Evolutionary conservation across 2,888 invertebrate genomes (phyloP), one percentile per base, ranked within the genome.

Genomic region (Lasioglossum leucozonium): DNA sequence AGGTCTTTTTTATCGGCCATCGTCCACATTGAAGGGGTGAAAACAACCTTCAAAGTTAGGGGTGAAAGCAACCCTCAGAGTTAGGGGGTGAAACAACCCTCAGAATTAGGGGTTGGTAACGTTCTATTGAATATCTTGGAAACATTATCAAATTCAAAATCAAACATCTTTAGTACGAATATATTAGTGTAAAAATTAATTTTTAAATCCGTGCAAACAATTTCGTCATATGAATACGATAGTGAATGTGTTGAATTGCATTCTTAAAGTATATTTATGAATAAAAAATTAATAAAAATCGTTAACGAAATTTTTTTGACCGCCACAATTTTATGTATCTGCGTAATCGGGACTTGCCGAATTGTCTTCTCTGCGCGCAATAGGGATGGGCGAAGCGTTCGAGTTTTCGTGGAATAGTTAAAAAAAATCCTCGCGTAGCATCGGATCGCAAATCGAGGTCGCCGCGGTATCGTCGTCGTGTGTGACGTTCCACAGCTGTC

Each of bases 401-500:
- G 18, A 34, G 22, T 67, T 22, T 67, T 67, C 34, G 22, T 11
- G 37, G 22, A 67, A 67, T n/a, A 37, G 67, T 79, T 81, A 77
- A 81, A 80, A 80, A n/a, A 77, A 83, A 81, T 78, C 73, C n/a
- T 81, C 40, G 69, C 65, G 72, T 40, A 77, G 67, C 65, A 79
- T 78, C 81, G 78, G 71, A 86, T 81, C 71, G 81, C 84, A 76
- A 79, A 89, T 89, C 82, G 83, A 65, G 75, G 34, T 77, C 78
- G 85, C 42, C 34, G 67, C 58, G 55, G 77, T 72, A 69, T 73
- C 76, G 58, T 62, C 67, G 69, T 58, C 74, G 71, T 89, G 75
- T 87, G 87, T 82, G 90, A 86, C 88, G 82, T 85, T 84, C 81
- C 84, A 58, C 90, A 90, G 90, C 90, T 90, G 90, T 86, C 87